Evolutionary conservation across 2,797 vertebrate genomes (phyloP).

Genomic region (Sphenopsis melanotis): DNA sequence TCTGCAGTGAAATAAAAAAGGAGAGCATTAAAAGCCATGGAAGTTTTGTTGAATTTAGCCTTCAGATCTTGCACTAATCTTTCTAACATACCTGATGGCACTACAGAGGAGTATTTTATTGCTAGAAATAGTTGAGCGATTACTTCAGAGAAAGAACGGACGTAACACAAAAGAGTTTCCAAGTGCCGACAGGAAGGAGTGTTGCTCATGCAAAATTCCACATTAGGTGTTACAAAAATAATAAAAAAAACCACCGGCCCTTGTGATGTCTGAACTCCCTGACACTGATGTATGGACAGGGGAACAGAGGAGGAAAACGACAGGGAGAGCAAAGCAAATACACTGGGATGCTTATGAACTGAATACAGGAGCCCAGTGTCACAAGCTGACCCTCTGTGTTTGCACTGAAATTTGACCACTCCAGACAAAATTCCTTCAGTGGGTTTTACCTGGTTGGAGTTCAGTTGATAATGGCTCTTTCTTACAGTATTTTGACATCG

Average conservation of each 20-base stretch:
- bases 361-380: constrained; percentile 41
- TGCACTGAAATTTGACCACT: constrained; percentile 2
- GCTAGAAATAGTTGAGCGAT: constrained; percentile 56
- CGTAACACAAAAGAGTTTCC: constrained; percentile 68
- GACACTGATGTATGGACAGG: constrained; percentile 59
- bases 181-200: constrained; percentile 66
- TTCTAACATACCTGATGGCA: background rate
- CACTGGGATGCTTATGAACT: constrained; percentile 28
- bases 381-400: constrained; percentile 49
- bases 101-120: constrained; percentile 56
- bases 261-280: constrained; percentile 63
- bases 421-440: background rate
- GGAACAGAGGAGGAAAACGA: constrained; percentile 61
- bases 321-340: constrained; percentile 56
- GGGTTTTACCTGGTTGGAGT: background rate
- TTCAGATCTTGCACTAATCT: constrained; percentile 31
- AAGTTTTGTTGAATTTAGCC: constrained; percentile 11
- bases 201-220: constrained; percentile 67
- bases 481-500: background rate
- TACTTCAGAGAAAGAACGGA: constrained; percentile 67
- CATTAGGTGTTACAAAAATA: constrained; percentile 66
- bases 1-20: background rate
- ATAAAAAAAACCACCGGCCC: constrained; percentile 43
- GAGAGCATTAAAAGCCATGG: background rate
- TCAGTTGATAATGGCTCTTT: background rate